A percentile compares a stretch with the other conserved stretches of the same genome.
These are phyloP conservation scores for Fabriciana adippe DNA, from an alignment of 2,888 invertebrate species.

Conservation along the genomic window DNA sequence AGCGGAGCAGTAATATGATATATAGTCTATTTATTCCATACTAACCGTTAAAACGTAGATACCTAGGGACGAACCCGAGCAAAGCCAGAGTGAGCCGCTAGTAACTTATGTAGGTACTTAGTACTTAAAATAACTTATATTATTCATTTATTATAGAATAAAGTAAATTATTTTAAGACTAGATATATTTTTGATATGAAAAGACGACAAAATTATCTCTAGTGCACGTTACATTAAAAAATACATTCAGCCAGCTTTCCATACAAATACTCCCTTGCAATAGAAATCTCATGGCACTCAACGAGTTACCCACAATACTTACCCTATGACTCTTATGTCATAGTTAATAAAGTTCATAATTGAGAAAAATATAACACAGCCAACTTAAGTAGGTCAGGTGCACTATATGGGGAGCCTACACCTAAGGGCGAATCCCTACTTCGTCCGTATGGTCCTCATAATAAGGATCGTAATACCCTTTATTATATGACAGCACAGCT, in stretches of 20 bases:
- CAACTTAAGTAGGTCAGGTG: constrained; percentile 36
- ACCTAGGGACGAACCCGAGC: too few relatives aligned
- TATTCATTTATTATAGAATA: too few relatives aligned
- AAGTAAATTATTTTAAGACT: neutral
- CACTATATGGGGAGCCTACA: constrained; percentile 12
- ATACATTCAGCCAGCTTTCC: constrained; percentile 13
- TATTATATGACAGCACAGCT: constrained; percentile 12
- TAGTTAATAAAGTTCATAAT: constrained; percentile 21
- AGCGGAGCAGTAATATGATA: too few relatives aligned
- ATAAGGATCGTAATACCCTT: constrained; percentile 11
- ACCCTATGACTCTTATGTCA: neutral
- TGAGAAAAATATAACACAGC: constrained; percentile 22
- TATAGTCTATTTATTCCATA: too few relatives aligned
- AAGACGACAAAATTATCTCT: constrained; percentile 9
- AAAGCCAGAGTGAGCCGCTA: too few relatives aligned
- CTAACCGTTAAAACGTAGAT: too few relatives aligned
- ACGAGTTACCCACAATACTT: constrained; percentile 12
- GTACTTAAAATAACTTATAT: too few relatives aligned
- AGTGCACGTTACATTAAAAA: constrained; percentile 14
- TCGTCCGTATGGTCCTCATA: constrained; percentile 10
- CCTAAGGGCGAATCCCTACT: constrained; percentile 16
- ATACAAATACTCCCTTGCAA: constrained; percentile 26
- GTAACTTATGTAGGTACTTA: too few relatives aligned
- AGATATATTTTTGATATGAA: constrained; percentile 3
- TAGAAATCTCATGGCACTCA: constrained; percentile 26